Percentiles rank a stretch among this genome's conserved stretches.
Evolutionary conservation across 1,140 invertebrate species (phyloP).

Genomic region (Bombus huntii): DNA sequence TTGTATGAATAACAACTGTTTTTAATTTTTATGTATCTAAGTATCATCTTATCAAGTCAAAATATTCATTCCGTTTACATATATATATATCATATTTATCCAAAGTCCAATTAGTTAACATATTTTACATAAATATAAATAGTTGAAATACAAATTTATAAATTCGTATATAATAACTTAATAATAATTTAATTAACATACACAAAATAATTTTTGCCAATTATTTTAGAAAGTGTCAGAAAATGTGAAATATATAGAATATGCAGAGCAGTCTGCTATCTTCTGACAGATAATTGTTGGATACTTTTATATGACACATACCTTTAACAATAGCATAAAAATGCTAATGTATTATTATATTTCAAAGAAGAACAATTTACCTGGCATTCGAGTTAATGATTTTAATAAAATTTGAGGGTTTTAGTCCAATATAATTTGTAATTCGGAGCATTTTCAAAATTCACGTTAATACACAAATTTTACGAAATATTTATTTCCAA

Average conservation of each 20-base stretch:
- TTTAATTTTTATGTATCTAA: not conserved
- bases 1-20: not conserved
- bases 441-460: constrained; percentile 54
- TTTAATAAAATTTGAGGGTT: constrained; percentile 59
- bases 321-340: not conserved
- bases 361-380: constrained; percentile 45
- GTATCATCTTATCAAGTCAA: not conserved
- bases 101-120: not conserved
- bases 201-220: not conserved
- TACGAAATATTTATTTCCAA: not conserved
- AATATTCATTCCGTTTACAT: not conserved
- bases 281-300: not conserved
- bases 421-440: constrained; percentile 41
- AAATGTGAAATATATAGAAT: not conserved
- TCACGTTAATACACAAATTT: not conserved
- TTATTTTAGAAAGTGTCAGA: not conserved
- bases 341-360: not conserved
- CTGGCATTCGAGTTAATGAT: constrained; percentile 57
- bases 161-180: not conserved
- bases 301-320: not conserved
- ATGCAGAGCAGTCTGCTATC: not conserved
- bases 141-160: constrained; percentile 7
- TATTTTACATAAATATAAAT: not conserved
- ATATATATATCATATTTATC: not conserved
- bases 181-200: not conserved